Base-by-base conservation (phyloP, 2,888 invertebrate genomes). In the Spisula subtruncata region DNA sequence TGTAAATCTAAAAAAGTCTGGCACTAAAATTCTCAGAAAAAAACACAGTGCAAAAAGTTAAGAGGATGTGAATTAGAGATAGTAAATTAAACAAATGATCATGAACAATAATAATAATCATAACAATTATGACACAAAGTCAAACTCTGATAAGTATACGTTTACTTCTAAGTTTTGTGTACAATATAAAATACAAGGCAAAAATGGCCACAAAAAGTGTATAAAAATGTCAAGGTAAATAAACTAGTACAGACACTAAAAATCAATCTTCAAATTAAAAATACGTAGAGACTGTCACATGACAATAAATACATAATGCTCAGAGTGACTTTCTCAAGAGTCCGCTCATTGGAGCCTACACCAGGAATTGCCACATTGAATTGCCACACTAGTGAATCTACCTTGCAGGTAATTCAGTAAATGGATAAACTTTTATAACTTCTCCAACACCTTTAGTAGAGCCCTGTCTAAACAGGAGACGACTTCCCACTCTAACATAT, bases 371-470 rank as follows among this genome's bases (percentile, higher is more conserved):
- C 16, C 75, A 32, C 8, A 35, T 5, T 18, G 16, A 32, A 35
- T 20, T 29, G 32, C 25, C 25, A 29, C n/a, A 35, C 18, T 56
- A 56, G 25, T 32, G 32, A 71, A 10, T 71, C 75, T 87, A 90
- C 80, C 88, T 32, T 10, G 51, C 56, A 32, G 87, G 90, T 48
- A 35, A 66, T 10, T 90, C 91, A 35, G 82, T 86, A 41, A 85
- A 89, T 6, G 96, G 95, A 87, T 94, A 94, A 12, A 96, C 93
- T 87, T 94, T 95, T 12, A 95, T 96, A 14, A 99, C 98, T 95
- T 98, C 98, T 1, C 99, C 99, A 93, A 98, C 98, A 56, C 98
- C 99, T 97, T 98, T 98, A 56, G 98, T 98, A 92, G 97, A 97
- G 14, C 98, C 98, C 95, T 98, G 98, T 83, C 99, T 97, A 96